phyloP scores from a whole-genome alignment of 2,888 invertebrate genomes.

The Luperina nickerlii region DNA sequence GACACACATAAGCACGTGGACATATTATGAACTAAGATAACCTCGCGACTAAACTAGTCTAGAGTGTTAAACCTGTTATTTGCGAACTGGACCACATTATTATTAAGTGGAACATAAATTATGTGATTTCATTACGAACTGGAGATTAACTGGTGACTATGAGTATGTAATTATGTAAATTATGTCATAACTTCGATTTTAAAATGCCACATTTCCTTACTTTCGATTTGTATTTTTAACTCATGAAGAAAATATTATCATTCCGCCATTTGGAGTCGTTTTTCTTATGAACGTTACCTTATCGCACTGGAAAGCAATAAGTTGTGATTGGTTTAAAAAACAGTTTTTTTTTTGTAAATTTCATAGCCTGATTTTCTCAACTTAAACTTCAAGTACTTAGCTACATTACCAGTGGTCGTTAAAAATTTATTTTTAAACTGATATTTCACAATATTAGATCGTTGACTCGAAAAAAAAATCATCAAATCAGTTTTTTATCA shows the following conservation, averaged over 20 bases:
- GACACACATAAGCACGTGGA: slow-evolving; percentile 15
- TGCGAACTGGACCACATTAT: slow-evolving; percentile 1
- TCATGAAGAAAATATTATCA: neutral
- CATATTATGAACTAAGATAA: neutral
- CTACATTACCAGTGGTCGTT: too few species aligned
- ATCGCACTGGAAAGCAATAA: neutral
- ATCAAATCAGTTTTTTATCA: too few species aligned
- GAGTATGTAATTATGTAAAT: neutral
- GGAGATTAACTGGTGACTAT: neutral
- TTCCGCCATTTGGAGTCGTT: too few species aligned
- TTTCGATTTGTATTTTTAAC: neutral
- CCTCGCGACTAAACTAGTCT: slow-evolving; percentile 15
- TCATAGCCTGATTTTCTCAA: too few species aligned
- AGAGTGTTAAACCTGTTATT: slow-evolving; percentile 23
- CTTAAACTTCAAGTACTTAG: too few species aligned
- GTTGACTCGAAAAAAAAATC: too few species aligned
- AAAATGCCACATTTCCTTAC: neutral
- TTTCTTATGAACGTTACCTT: neutral
- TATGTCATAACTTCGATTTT: neutral
- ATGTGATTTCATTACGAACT: slow-evolving; percentile 12
- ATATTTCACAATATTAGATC: too few species aligned
- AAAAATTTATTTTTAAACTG: too few species aligned
- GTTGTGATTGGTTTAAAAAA: too few species aligned
- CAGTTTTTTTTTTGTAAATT: too few species aligned
- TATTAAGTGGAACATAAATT: neutral